Conservation (phyloP, 2,797 vertebrate species). For the Pristis pectinata region DNA sequence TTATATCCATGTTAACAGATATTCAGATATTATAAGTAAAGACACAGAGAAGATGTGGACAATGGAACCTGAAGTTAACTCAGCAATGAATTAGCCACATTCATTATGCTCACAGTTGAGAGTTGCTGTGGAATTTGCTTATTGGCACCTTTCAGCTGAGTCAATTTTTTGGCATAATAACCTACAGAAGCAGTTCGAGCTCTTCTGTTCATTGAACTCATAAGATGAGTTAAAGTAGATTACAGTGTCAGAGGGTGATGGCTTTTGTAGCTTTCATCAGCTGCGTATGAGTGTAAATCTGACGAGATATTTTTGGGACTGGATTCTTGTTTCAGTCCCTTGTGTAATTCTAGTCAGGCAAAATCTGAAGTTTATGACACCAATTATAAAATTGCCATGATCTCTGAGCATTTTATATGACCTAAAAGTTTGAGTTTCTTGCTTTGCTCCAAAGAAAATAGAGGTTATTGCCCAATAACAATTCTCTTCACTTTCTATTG, state of each 20-base stretch:
- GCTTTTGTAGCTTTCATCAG: background rate
- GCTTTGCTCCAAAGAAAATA: background rate
- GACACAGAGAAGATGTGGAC: too few species aligned
- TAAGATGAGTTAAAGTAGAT: constrained; percentile 4
- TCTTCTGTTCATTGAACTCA: background rate
- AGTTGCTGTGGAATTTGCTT: background rate
- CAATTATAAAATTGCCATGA: background rate
- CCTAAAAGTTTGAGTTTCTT: background rate
- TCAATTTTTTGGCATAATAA: background rate
- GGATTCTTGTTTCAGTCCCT: background rate
- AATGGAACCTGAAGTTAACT: too few species aligned
- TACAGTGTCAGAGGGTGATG: background rate
- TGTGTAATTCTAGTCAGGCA: background rate
- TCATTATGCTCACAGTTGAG: background rate
- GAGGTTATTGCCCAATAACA: background rate
- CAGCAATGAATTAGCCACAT: background rate
- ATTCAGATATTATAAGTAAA: too few species aligned
- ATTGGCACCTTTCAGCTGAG: background rate
- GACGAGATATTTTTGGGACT: background rate
- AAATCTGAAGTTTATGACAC: background rate
- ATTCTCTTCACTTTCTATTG: constrained; percentile 1
- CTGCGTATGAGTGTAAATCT: too few species aligned
- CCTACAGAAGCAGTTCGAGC: background rate
- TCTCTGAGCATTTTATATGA: background rate
- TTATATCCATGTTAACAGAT: background rate